Conservation (phyloP, 2,797 vertebrate species). For the Pseudochirops corinnae region DNA sequence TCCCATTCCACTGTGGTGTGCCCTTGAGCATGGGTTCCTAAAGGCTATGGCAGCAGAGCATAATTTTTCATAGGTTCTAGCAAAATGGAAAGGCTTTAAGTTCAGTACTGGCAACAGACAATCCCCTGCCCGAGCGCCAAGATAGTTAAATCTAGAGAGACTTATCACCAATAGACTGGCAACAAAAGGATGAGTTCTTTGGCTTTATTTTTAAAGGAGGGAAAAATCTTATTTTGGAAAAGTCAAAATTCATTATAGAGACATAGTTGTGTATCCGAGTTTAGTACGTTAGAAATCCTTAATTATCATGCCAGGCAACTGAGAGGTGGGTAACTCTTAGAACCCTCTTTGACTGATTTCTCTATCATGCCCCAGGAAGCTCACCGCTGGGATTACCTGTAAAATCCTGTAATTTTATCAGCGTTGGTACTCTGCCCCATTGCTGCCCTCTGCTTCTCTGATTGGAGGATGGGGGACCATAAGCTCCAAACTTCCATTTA, state of each 20-base stretch:
- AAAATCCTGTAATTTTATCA: background rate
- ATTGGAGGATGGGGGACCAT: background rate
- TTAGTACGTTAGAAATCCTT: background rate
- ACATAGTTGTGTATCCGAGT: background rate
- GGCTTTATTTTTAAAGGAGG: background rate
- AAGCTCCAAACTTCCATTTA: background rate
- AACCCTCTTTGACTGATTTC: background rate
- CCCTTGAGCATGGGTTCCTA: background rate
- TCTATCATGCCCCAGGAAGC: background rate
- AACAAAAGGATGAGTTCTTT: background rate
- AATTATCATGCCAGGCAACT: background rate
- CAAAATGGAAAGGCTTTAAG: background rate
- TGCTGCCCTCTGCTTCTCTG: background rate
- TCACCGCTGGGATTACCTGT: background rate
- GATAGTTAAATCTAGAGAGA: background rate
- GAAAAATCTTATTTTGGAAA: background rate
- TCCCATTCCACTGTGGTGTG: background rate
- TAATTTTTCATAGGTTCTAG: background rate
- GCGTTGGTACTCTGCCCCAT: background rate
- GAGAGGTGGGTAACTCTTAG: background rate
- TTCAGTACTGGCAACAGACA: background rate
- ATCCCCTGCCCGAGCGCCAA: background rate
- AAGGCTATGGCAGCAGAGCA: background rate
- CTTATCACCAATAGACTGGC: background rate
- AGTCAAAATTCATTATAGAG: background rate